phyloP scores from a whole-genome alignment of 2,797 vertebrate genomes.

The Leptatherina wallacei region DNA sequence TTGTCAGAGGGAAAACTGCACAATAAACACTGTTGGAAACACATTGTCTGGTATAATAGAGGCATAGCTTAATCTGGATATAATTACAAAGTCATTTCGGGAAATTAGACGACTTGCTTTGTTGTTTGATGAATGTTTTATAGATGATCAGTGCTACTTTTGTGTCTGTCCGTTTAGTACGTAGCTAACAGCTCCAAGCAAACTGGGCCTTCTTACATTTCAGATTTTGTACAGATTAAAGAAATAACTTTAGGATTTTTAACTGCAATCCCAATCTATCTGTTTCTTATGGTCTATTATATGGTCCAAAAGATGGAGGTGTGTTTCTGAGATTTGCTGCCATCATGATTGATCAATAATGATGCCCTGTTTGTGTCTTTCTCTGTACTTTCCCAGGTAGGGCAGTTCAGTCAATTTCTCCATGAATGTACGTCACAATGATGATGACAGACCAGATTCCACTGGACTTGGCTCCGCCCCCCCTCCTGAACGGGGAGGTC shows the following conservation, averaged over 20 bases:
- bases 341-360: background rate
- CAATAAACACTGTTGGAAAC: conserved; percentile 18
- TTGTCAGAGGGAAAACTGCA: conserved; percentile 9
- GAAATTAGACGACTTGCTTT: background rate
- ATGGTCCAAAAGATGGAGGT: background rate
- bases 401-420: conserved; percentile 92
- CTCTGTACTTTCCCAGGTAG: conserved; percentile 86
- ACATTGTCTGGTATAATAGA: background rate
- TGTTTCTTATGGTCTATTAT: background rate
- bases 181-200: background rate
- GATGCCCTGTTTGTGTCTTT: conserved; percentile 2
- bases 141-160: background rate
- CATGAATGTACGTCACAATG: conserved; percentile 99
- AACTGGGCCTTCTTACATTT: background rate
- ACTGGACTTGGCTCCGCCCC: conserved; percentile 95
- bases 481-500: conserved; percentile 93
- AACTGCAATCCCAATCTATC: background rate
- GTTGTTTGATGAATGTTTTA: background rate
- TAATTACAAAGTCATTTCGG: conserved; percentile 13
- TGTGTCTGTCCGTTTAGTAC: background rate
- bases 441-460: conserved; percentile 99
- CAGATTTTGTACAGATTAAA: background rate
- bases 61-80: background rate
- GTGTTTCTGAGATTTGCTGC: background rate
- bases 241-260: background rate